Evolutionary conservation across 1,140 invertebrate genomes (phyloP).

Genomic region (Aphis gossypii): DNA sequence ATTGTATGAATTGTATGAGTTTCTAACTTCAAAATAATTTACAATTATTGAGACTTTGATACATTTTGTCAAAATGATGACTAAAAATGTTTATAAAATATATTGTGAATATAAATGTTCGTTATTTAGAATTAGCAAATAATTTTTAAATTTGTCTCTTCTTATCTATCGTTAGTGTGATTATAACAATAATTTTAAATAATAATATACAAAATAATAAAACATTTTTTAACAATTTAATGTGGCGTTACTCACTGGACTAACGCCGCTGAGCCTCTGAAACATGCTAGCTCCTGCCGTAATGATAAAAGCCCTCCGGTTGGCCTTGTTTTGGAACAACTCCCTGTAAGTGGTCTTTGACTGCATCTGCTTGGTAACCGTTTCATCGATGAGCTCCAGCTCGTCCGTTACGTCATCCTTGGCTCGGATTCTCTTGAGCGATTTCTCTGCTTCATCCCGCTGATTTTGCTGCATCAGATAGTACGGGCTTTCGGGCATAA

Average conservation of each 20-base stretch:
- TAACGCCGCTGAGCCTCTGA: neutral
- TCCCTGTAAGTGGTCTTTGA: neutral
- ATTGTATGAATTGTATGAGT: too few relatives aligned
- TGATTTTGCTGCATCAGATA: neutral
- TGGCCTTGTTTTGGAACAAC: neutral
- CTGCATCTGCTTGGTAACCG: neutral
- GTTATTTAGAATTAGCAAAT: too few relatives aligned
- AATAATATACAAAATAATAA: neutral
- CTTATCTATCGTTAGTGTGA: too few relatives aligned
- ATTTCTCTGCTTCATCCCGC: neutral
- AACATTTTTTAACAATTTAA: neutral
- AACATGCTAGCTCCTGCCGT: neutral
- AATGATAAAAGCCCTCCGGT: neutral
- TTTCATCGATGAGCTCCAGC: neutral
- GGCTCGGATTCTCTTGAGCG: neutral
- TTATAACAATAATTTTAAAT: too few relatives aligned
- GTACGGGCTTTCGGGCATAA: neutral
- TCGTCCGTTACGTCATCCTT: neutral
- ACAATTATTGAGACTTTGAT: too few relatives aligned
- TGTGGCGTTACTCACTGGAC: neutral
- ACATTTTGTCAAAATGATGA: too few relatives aligned
- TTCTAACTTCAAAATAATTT: too few relatives aligned
- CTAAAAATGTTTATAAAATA: too few relatives aligned
- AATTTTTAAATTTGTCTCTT: too few relatives aligned
- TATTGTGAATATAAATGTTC: too few relatives aligned